A percentile compares a stretch with the other conserved stretches of the same genome.
Conservation (phyloP, 2,113 vertebrate genomes). For the Lichenostomus cassidix region DNA sequence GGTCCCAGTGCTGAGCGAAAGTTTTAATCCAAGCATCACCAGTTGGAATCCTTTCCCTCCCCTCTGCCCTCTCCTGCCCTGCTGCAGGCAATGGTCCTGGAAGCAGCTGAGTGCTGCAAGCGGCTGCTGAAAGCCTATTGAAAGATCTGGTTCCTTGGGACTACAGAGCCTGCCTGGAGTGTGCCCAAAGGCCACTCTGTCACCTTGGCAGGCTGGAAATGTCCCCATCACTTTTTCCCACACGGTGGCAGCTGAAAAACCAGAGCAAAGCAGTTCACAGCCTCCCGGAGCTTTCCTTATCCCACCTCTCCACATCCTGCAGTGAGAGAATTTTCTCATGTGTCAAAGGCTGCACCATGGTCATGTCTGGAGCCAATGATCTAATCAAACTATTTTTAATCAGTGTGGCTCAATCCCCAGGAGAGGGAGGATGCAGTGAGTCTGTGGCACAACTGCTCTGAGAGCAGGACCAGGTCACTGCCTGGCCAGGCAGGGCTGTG, state of each 20-base stretch:
- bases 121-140: not conserved
- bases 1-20: not conserved
- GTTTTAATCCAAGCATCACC: not conserved
- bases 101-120: not conserved
- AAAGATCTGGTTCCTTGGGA: not conserved
- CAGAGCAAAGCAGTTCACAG: not conserved
- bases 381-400: not conserved
- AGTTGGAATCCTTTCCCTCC: not conserved
- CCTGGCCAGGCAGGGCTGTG: not conserved
- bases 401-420: not conserved
- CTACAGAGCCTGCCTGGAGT: not conserved
- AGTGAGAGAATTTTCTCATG: not conserved
- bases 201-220: not conserved
- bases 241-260: not conserved
- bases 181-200: not conserved
- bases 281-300: not conserved
- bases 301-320: not conserved
- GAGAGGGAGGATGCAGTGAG: not conserved
- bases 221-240: too few species aligned
- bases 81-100: not conserved
- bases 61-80: not conserved
- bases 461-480: accelerated
- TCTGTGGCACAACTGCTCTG: not conserved
- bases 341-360: not conserved
- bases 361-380: not conserved